phyloP scores from a whole-genome alignment of 2,888 invertebrate species.

The Temnothorax unifasciatus region DNA sequence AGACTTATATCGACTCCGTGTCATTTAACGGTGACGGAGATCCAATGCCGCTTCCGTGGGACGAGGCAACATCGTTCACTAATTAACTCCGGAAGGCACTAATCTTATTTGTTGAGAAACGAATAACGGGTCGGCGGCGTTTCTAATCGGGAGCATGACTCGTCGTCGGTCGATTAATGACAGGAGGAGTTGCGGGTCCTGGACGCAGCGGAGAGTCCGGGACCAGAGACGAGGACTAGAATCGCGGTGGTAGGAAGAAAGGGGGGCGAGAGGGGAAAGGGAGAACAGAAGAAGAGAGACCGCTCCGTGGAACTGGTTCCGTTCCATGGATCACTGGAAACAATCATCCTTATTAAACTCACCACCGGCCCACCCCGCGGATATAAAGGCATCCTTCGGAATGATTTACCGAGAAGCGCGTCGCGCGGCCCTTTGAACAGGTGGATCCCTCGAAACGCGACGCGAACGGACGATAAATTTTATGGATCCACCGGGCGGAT shows the following conservation, averaged over 20 bases:
- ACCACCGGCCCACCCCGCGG: slow-evolving; percentile 74
- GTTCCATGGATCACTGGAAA: slow-evolving; percentile 80
- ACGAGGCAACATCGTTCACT: slow-evolving; percentile 53
- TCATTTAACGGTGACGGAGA: slow-evolving; percentile 37
- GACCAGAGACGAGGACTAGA: slow-evolving; percentile 24
- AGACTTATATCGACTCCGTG: slow-evolving; percentile 9
- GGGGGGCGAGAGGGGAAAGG: slow-evolving; percentile 6
- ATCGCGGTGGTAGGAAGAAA: neutral
- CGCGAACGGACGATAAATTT: slow-evolving; percentile 50
- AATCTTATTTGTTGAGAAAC: slow-evolving; percentile 73
- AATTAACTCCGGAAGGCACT: slow-evolving; percentile 69
- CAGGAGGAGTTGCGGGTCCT: slow-evolving; percentile 72
- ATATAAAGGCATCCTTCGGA: slow-evolving; percentile 77
- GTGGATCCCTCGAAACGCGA: slow-evolving; percentile 64
- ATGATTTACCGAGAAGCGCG: slow-evolving; percentile 78
- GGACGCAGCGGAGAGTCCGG: slow-evolving; percentile 35
- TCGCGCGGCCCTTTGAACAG: slow-evolving; percentile 67
- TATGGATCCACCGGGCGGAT: slow-evolving; percentile 50
- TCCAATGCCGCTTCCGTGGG: slow-evolving; percentile 35
- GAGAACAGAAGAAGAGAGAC: slow-evolving; percentile 45
- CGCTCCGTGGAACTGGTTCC: slow-evolving; percentile 74
- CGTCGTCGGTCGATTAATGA: slow-evolving; percentile 77
- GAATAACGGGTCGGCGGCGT: slow-evolving; percentile 72
- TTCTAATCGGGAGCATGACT: slow-evolving; percentile 78
- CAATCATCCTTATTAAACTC: slow-evolving; percentile 83